Evolutionary conservation across 2,797 vertebrate genomes (phyloP).

Genomic region (Sebastes diploproa): DNA sequence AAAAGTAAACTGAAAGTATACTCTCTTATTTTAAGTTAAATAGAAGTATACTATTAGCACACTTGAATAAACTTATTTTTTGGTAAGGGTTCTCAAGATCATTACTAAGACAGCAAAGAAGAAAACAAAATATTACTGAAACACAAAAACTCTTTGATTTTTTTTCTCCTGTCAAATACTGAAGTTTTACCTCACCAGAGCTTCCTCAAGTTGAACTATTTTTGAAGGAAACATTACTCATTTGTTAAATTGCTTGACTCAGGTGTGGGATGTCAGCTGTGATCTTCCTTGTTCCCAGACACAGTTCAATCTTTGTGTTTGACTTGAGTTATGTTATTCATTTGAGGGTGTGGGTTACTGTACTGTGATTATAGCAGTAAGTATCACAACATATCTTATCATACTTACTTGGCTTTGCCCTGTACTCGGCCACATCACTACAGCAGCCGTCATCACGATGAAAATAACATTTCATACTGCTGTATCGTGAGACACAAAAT

Average conservation of each 20-base stretch:
- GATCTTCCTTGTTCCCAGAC: neutral
- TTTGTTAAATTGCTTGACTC: neutral
- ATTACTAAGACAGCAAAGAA: neutral
- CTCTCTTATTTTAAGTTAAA: no score
- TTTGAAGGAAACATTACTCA: neutral
- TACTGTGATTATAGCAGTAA: neutral
- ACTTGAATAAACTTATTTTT: no score
- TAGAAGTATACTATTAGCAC: no score
- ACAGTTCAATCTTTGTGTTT: neutral
- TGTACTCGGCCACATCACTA: neutral
- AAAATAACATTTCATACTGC: neutral
- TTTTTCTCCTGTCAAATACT: neutral
- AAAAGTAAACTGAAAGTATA: no score
- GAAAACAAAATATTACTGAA: neutral
- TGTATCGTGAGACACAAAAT: neutral
- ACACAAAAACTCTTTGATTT: neutral
- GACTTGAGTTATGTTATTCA: neutral
- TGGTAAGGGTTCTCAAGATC: neutral
- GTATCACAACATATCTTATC: neutral
- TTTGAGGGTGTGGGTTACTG: neutral
- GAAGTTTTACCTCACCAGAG: neutral
- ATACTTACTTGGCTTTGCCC: neutral
- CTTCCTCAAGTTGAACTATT: neutral
- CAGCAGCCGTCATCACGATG: neutral
- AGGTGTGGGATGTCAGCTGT: neutral